Percentiles rank a stretch among this genome's conserved stretches.
phyloP scores from a whole-genome alignment of 2,113 vertebrate species.

The Callaeas wilsoni region DNA sequence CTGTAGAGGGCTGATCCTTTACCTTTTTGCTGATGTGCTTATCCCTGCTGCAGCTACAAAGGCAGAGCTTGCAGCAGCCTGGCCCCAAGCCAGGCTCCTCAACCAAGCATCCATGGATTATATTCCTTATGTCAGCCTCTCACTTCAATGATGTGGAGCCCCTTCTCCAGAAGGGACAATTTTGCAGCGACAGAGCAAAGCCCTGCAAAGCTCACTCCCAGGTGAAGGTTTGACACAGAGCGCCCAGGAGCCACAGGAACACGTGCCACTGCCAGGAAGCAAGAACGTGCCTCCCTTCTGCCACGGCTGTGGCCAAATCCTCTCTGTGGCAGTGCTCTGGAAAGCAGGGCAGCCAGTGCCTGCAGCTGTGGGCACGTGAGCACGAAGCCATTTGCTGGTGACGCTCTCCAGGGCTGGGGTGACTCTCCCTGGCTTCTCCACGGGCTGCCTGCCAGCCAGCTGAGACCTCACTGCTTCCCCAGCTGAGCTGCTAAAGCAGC shows the following conservation, averaged over 20 bases:
- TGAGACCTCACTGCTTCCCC: not conserved
- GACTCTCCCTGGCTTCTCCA: not conserved
- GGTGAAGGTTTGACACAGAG: not conserved
- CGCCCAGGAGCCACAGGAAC: not conserved
- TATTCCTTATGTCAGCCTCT: not conserved
- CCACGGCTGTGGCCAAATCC: not conserved
- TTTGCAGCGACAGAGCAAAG: not conserved
- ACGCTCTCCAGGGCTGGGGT: not conserved
- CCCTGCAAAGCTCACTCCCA: not conserved
- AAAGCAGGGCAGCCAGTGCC: not conserved
- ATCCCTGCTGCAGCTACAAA: not conserved
- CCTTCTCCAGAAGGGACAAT: not conserved
- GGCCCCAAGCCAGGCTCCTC: not conserved
- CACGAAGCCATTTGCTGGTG: not conserved
- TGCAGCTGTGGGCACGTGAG: constrained; percentile 8
- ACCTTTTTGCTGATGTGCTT: not conserved
- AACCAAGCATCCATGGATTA: not conserved
- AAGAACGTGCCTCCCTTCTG: not conserved
- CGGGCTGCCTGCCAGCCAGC: not conserved
- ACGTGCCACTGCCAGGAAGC: not conserved
- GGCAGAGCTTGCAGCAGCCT: not conserved
- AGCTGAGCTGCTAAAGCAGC: not conserved
- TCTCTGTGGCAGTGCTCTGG: accelerated
- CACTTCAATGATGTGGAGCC: not conserved
- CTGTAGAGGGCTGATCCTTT: not conserved